A percentile compares a stretch with the other conserved stretches of the same genome.
Conservation (phyloP, 2,888 invertebrate genomes). For the Ochropleura plecta region DNA sequence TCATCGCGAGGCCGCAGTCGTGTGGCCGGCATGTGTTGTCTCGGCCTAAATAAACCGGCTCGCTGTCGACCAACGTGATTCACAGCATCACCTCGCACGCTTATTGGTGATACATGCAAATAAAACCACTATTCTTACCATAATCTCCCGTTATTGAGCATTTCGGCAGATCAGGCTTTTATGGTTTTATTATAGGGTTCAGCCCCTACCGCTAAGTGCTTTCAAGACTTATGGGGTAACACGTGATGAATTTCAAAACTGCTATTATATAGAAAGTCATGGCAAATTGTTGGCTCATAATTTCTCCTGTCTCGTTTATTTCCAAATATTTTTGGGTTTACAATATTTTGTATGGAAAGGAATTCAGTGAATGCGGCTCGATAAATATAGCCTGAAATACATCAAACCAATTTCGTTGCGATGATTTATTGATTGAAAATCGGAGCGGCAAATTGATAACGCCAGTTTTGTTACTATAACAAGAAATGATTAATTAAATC, state of each 20-base stretch:
- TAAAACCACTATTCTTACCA: conserved; percentile 60
- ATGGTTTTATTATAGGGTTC: conserved; percentile 58
- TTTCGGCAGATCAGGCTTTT: conserved; percentile 56
- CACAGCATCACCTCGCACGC: conserved; percentile 52
- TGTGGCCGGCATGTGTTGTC: conserved; percentile 69
- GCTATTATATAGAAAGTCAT: conserved; percentile 44
- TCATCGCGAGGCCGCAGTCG: conserved; percentile 64
- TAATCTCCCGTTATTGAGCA: conserved; percentile 62
- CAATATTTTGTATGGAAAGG: conserved; percentile 8
- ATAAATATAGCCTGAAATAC: conserved; percentile 42
- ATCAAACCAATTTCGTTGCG: conserved; percentile 47
- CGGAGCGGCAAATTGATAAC: conserved; percentile 58
- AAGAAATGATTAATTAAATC: conserved; percentile 64
- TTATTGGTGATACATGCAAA: conserved; percentile 63
- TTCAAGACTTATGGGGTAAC: conserved; percentile 52
- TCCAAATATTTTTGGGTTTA: conserved; percentile 12
- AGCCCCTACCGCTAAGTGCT: conserved; percentile 53
- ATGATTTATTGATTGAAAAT: conserved; percentile 60
- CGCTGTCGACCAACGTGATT: conserved; percentile 72
- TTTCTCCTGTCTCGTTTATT: conserved; percentile 20
- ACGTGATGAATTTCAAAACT: conserved; percentile 58
- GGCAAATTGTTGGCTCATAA: conserved; percentile 37
- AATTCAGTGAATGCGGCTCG: conserved; percentile 23
- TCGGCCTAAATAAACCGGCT: conserved; percentile 79
- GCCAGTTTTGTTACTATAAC: conserved; percentile 56